Conservation (phyloP, 2,888 invertebrate genomes). For the Tenthredo scrophulariae region DNA sequence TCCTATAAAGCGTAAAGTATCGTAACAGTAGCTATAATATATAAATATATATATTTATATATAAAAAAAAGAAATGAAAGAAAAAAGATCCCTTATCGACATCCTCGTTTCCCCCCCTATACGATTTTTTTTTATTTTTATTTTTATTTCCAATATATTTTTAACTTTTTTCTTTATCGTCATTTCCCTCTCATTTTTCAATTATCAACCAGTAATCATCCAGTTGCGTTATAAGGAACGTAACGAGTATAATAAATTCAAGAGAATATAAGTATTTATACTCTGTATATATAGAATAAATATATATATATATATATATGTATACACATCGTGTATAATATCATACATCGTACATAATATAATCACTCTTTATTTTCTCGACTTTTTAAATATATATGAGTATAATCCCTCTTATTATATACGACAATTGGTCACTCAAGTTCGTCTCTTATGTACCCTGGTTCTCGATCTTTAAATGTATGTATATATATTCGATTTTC, state of each 20-base stretch:
- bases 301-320: not conserved
- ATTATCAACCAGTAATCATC: constrained; percentile 4
- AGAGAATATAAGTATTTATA: constrained; percentile 3
- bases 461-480: not conserved
- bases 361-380: not conserved
- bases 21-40: not conserved
- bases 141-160: too few species aligned
- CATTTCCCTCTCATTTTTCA: constrained; percentile 2
- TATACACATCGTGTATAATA: not conserved
- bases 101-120: not conserved
- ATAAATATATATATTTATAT: not conserved
- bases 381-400: not conserved
- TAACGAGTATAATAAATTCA: constrained; percentile 3
- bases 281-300: not conserved
- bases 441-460: not conserved
- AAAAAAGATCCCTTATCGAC: not conserved
- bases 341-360: constrained; percentile 4
- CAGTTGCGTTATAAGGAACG: not conserved
- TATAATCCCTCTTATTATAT: not conserved
- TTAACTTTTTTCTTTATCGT: not conserved
- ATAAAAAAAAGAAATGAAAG: not conserved
- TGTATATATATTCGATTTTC: too few species aligned
- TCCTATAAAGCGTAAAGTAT: not conserved
- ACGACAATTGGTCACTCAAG: not conserved
- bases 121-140: not conserved